phyloP scores from a whole-genome alignment of 1,140 invertebrate genomes.

The Caenorhabditis inopinata region DNA sequence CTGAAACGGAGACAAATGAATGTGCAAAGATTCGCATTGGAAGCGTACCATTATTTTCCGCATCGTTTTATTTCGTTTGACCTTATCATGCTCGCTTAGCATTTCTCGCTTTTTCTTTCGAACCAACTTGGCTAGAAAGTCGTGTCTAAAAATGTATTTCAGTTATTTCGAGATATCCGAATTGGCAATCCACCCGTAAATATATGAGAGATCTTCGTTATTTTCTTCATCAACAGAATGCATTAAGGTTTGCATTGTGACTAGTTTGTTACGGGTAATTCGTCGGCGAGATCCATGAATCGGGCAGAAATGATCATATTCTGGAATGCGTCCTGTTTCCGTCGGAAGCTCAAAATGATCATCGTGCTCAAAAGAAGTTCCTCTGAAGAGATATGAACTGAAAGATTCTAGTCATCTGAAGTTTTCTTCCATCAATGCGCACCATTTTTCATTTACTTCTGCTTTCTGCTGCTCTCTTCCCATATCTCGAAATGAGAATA shows the following conservation, averaged over 20 bases:
- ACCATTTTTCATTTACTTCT: conserved; percentile 52
- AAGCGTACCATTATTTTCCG: conserved; percentile 53
- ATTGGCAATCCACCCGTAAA: conserved; percentile 46
- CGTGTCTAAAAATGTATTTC: conserved; percentile 52
- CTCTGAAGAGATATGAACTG: conserved; percentile 61
- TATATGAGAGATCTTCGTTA: conserved; percentile 51
- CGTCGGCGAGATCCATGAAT: conserved; percentile 57
- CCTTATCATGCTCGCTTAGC: conserved; percentile 50
- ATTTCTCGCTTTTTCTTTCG: conserved; percentile 57
- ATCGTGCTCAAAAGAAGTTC: conserved; percentile 47
- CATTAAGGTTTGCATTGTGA: conserved; percentile 62
- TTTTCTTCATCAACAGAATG: conserved; percentile 52
- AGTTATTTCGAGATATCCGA: background rate
- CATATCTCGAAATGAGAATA: conserved; percentile 38
- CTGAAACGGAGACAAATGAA: background rate
- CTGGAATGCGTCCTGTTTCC: conserved; percentile 49
- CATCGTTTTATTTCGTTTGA: conserved; percentile 53
- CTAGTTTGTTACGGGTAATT: conserved; percentile 43
- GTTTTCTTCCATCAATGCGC: too few species aligned
- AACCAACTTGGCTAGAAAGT: conserved; percentile 59
- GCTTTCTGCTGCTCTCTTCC: conserved; percentile 35
- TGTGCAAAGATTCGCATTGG: background rate
- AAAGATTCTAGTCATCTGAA: background rate
- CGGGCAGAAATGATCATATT: conserved; percentile 64
- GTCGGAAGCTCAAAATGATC: conserved; percentile 35